Evolutionary conservation across 2,797 vertebrate species (phyloP).

Genomic region (Taenioides sp.): DNA sequence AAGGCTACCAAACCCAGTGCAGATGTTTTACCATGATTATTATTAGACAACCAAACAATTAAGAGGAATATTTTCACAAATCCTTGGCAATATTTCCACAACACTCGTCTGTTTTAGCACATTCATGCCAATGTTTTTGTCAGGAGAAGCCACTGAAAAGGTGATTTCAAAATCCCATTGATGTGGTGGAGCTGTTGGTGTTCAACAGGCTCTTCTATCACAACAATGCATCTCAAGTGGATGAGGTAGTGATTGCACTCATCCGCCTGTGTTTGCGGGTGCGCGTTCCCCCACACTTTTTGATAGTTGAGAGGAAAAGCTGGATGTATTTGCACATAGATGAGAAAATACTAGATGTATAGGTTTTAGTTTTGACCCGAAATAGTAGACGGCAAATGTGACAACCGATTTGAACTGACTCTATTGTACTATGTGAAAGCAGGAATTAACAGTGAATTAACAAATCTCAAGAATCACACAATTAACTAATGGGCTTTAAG

Average conservation of each 20-base stretch:
- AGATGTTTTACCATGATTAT: slow-evolving; percentile 7
- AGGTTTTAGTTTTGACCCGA: slow-evolving; percentile 17
- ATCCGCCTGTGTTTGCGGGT: slow-evolving; percentile 42
- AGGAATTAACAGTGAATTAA: not conserved
- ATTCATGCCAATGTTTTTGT: slow-evolving; percentile 7
- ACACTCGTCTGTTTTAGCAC: slow-evolving; percentile 10
- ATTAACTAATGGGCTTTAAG: not conserved
- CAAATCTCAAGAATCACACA: not conserved
- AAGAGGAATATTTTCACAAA: slow-evolving; percentile 2
- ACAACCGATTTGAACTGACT: not conserved
- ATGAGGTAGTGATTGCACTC: slow-evolving; percentile 36
- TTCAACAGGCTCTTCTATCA: slow-evolving; percentile 47
- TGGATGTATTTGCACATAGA: slow-evolving; percentile 58
- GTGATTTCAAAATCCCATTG: slow-evolving; percentile 15
- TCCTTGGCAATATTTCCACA: not conserved
- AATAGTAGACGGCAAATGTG: slow-evolving; percentile 5
- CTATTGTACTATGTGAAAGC: not conserved
- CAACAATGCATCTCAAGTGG: slow-evolving; percentile 51
- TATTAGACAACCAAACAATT: slow-evolving; percentile 11
- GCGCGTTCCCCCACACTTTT: slow-evolving; percentile 44
- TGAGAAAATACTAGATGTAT: slow-evolving; percentile 24
- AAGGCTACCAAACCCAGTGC: slow-evolving; percentile 9
- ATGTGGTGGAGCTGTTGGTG: slow-evolving; percentile 23
- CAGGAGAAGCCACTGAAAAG: slow-evolving; percentile 8
- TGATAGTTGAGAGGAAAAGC: slow-evolving; percentile 43